Percentiles rank a stretch among this genome's conserved stretches.
Evolutionary conservation across 2,797 vertebrate genomes (phyloP).

Genomic region (Melanotaenia pygmaea): DNA sequence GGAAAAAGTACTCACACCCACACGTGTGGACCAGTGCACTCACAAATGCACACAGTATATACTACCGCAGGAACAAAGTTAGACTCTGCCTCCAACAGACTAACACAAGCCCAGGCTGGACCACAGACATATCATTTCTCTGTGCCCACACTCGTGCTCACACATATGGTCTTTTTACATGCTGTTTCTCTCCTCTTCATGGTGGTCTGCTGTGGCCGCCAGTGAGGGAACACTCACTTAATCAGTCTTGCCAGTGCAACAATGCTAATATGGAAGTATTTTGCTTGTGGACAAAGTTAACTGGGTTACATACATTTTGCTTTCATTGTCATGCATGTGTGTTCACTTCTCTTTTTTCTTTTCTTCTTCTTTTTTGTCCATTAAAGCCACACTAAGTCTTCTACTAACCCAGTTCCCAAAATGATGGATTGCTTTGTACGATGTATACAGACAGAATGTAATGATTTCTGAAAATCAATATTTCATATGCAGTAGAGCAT

Average conservation of each 20-base stretch:
- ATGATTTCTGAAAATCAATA: too few species aligned
- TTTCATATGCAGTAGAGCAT: too few species aligned
- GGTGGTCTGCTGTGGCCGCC: conserved; percentile 66
- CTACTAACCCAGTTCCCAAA: too few species aligned
- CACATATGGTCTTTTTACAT: conserved; percentile 74
- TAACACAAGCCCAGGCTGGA: conserved; percentile 60
- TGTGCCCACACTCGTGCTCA: conserved; percentile 69
- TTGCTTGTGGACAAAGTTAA: conserved; percentile 4
- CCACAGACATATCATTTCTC: conserved; percentile 67
- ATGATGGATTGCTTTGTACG: too few species aligned
- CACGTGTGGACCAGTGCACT: conserved; percentile 55
- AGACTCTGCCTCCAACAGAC: conserved; percentile 69
- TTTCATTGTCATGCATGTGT: conserved; percentile 12
- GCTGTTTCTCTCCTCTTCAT: conserved; percentile 63
- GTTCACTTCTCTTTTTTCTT: background rate
- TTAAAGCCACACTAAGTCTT: too few species aligned
- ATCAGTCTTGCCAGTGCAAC: conserved; percentile 38
- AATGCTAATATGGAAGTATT: conserved; percentile 35
- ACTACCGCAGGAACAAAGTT: conserved; percentile 59
- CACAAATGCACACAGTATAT: conserved; percentile 27
- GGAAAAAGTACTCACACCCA: conserved; percentile 73
- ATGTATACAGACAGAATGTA: too few species aligned
- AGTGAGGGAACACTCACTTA: conserved; percentile 44
- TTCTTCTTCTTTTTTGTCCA: too few species aligned
- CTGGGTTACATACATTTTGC: conserved; percentile 14